Evolutionary conservation across 2,113 vertebrate genomes (phyloP), one percentile per base, ranked within the genome.

Genomic region (Tyto alba): DNA sequence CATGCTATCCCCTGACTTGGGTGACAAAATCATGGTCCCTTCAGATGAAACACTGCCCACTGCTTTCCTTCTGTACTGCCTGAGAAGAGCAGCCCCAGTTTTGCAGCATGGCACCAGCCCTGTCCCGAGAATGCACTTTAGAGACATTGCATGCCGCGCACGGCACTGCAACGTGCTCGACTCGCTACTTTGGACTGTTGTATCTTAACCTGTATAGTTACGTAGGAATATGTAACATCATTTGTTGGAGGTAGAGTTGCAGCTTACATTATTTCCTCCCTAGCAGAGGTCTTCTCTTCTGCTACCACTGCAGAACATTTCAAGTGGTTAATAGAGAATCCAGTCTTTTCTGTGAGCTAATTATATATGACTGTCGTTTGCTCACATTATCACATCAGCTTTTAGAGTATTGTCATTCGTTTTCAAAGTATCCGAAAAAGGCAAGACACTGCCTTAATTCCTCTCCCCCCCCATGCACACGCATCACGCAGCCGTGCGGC

Each of bases 81-180:
- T n/a, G n/a, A n/a, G n/a, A n/a, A n/a, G n/a, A n/a, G n/a, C n/a
- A n/a, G n/a, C n/a, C n/a, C n/a, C n/a, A n/a, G n/a, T n/a, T n/a
- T n/a, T n/a, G n/a, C n/a, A n/a, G n/a, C 22, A 22, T 14, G 41
- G 16, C 29, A 36, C 48, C 36, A 66, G 7, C 38, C 18, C 1
- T 1, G 16, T 85, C 25, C 36, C 34, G 56, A 5, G 76, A 64
- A n/a, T 27, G 17, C 19, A 23, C 19, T 32, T 50, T 9, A 13
- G 41, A 69, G n/a, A 11, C n/a, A 3, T 18, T 32, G 9, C 36
- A 59, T 88, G 43, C n/a, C n/a, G n/a, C n/a, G n/a, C 0, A 0
- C 75, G 57, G 23, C 56, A 60, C 12, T 57, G 36, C 16, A 47
- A n/a, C 0, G 0, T 48, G 13, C 23, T 66, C 53, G 76, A 19